Conservation (phyloP, 1,140 invertebrate genomes). For the Pachyrhynchus sulphureomaculatus region DNA sequence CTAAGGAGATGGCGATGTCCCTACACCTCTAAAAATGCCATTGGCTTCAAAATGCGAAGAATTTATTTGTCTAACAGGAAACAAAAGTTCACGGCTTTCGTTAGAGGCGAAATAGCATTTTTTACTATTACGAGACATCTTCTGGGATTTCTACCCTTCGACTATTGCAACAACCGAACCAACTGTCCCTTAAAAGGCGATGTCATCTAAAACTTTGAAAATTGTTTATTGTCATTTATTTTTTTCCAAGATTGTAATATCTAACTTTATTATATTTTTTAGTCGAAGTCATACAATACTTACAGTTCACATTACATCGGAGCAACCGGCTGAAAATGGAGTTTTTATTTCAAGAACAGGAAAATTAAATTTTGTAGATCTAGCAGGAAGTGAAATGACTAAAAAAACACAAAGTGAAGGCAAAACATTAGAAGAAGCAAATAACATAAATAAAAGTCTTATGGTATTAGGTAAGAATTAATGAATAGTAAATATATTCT, state of each 20-base stretch:
- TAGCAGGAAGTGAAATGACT: conserved; percentile 93
- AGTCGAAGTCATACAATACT: conserved; percentile 90
- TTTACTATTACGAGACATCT: too few species aligned
- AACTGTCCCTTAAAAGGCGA: neutral
- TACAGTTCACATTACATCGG: conserved; percentile 81
- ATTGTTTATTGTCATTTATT: neutral
- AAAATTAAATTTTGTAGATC: conserved; percentile 93
- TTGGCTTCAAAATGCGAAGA: too few species aligned
- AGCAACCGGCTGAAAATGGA: conserved; percentile 77
- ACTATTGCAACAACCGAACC: too few species aligned
- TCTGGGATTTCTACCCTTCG: too few species aligned
- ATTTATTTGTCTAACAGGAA: too few species aligned
- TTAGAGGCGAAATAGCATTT: too few species aligned
- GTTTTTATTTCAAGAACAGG: conserved; percentile 84
- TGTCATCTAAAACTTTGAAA: neutral
- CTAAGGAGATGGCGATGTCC: too few species aligned
- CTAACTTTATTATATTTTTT: conserved; percentile 17
- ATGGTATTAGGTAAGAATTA: conserved; percentile 83
- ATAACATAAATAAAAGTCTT: conserved; percentile 94
- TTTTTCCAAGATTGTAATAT: neutral
- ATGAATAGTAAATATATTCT: too few species aligned
- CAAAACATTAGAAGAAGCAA: conserved; percentile 89
- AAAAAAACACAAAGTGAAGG: conserved; percentile 91
- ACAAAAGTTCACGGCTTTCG: too few species aligned
- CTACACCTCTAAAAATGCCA: too few species aligned